Evolutionary conservation across 2,113 vertebrate species (phyloP), one percentile per base, ranked within the genome.

Genomic region (Alligator mississippiensis): DNA sequence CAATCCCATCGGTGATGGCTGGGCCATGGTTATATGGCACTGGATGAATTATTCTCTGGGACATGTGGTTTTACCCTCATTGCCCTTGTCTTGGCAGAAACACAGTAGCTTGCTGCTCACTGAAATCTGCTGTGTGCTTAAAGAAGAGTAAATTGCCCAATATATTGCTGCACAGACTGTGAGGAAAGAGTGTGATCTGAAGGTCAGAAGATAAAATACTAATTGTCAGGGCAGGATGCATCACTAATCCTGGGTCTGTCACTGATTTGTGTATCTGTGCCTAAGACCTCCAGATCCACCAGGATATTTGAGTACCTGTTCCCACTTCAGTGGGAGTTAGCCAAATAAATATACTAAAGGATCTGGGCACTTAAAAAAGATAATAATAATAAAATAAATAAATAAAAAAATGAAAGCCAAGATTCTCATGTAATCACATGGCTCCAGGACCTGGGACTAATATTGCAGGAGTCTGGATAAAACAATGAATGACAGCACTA

Each of bases 71-170:
- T 62, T 34, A 11, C 22, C 28, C 28, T 24, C 17, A 27, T 28
- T 11, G 14, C 18, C 34, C 14, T 62, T 4, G 6, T 16, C 18
- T 3, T 1, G 27, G 13, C 13, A 3, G 3, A 14, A 10, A 14
- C 70, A 62, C 62, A 27, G 62, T 13, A 64, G 24, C 5, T 27
- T 64, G 25, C 25, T 64, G 25, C 25, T 64, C 62, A 64, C 27
- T 64, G 25, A 63, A 63, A 63, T 16, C 61, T 27, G 25, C 16
- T 58, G 25, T 5, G 6, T 38, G 63, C 63, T 47, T 10, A 15
- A 22, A 21, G 17, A 72, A 21, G 19, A 16, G n/a, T 22, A 62
- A 63, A 19, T 5, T 18, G 47, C 27, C 22, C 22, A 14, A 21
- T 1, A 9, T 59, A 78, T 38, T 60, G 21, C 12, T 55, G 68